Percentiles rank a stretch among this genome's conserved stretches.
Conservation (phyloP, 2,888 invertebrate genomes). For the Melolontha melolontha region DNA sequence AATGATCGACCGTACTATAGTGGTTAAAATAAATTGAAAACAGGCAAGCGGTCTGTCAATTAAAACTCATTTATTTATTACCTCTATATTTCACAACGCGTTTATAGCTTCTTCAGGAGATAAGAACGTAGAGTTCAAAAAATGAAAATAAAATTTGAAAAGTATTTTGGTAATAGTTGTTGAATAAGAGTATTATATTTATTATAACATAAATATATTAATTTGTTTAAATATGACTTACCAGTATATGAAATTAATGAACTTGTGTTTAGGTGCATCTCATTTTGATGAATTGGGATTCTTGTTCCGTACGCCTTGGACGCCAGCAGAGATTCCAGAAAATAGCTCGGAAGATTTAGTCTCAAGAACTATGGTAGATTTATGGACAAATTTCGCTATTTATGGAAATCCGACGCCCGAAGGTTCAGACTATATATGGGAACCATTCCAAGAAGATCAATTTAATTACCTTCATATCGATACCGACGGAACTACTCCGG, state of each 20-base stretch:
- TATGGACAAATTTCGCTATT: constrained; percentile 41
- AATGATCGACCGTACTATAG: too few species aligned
- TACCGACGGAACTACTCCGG: neutral
- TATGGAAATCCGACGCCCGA: constrained; percentile 36
- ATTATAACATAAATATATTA: too few species aligned
- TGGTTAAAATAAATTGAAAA: too few species aligned
- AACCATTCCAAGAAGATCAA: constrained; percentile 9
- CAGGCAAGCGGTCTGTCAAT: too few species aligned
- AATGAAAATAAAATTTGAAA: too few species aligned
- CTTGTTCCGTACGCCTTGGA: constrained; percentile 1
- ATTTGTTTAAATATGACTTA: neutral
- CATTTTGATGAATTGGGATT: constrained; percentile 33
- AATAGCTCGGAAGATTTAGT: constrained; percentile 19
- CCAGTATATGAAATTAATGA: neutral
- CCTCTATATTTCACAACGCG: too few species aligned
- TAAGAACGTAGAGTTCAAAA: too few species aligned
- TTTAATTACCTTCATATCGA: constrained; percentile 37
- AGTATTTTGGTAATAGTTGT: too few species aligned
- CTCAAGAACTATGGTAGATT: constrained; percentile 21
- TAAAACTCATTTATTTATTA: too few species aligned
- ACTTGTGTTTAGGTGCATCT: constrained; percentile 6
- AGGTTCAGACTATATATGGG: constrained; percentile 19
- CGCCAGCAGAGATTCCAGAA: constrained; percentile 2
- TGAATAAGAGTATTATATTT: too few species aligned
- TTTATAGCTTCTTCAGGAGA: too few species aligned